phyloP scores from a whole-genome alignment of 2,797 vertebrate species.

The Gadopsis bispinosus region DNA sequence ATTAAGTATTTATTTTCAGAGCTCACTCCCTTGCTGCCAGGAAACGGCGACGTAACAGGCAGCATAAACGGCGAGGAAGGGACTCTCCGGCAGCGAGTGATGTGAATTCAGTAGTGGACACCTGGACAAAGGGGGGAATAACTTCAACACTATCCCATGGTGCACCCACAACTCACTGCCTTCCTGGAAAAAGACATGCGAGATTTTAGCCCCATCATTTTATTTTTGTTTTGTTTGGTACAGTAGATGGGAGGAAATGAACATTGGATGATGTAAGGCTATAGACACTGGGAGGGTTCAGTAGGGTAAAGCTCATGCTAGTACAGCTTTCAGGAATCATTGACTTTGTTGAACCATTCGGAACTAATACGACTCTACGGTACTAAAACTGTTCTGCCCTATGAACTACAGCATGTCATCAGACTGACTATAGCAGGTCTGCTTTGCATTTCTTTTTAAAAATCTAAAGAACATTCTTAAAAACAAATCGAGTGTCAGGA shows the following conservation, averaged over 20 bases:
- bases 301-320: not conserved
- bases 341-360: not conserved
- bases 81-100: conserved; percentile 82
- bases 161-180: not conserved
- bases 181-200: not conserved
- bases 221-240: not conserved
- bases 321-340: not conserved
- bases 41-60: conserved; percentile 20
- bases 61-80: conserved; percentile 62
- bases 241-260: not conserved
- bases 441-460: not conserved
- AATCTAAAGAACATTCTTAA: not conserved
- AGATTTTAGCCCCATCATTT: too few relatives aligned
- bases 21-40: conserved; percentile 68
- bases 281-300: not conserved
- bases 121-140: not conserved
- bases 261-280: not conserved
- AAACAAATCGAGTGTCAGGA: not conserved
- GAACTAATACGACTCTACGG: not conserved
- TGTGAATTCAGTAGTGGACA: conserved; percentile 62
- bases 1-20: conserved; percentile 66
- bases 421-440: not conserved
- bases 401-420: not conserved
- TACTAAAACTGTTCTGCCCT: not conserved
- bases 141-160: too few relatives aligned